These are phyloP conservation scores for Chiroxiphia lanceolata DNA, from an alignment of 2,797 vertebrate species.

Conservation along the genomic window DNA sequence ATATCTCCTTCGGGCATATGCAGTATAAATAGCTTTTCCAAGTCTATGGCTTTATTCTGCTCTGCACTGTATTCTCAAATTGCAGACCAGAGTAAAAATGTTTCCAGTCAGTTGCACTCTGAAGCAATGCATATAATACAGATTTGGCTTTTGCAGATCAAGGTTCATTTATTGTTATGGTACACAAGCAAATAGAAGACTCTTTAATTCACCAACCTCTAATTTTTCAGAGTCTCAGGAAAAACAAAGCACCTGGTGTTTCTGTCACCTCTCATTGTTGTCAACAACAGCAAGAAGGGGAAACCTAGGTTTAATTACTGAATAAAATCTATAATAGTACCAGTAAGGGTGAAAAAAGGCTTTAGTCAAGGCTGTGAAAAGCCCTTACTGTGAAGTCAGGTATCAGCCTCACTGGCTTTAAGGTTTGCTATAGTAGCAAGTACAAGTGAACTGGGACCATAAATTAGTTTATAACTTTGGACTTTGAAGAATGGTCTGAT, in stretches of 20 bases:
- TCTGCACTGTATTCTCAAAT: not conserved
- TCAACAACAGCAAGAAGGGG: not conserved
- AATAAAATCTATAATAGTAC: not conserved
- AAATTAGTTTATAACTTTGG: not conserved
- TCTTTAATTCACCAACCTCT: not conserved
- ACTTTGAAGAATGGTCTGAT: not conserved
- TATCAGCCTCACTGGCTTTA: not conserved
- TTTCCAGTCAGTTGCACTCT: not conserved
- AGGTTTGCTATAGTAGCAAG: not conserved
- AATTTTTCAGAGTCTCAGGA: not conserved
- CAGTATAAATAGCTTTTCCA: constrained; percentile 57
- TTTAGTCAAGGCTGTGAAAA: not conserved
- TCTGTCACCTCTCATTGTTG: not conserved
- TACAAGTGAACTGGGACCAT: not conserved
- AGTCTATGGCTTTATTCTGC: constrained; percentile 20
- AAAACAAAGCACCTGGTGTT: not conserved
- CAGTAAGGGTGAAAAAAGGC: not conserved
- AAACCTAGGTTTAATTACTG: not conserved
- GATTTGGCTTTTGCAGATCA: not conserved
- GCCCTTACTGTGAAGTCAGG: not conserved
- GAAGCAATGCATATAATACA: not conserved
- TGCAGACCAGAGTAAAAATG: not conserved
- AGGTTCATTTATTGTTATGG: not conserved
- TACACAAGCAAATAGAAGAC: not conserved
- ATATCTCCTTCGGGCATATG: not conserved